Conservation (phyloP, 2,888 invertebrate genomes). For the Theretra japonica region DNA sequence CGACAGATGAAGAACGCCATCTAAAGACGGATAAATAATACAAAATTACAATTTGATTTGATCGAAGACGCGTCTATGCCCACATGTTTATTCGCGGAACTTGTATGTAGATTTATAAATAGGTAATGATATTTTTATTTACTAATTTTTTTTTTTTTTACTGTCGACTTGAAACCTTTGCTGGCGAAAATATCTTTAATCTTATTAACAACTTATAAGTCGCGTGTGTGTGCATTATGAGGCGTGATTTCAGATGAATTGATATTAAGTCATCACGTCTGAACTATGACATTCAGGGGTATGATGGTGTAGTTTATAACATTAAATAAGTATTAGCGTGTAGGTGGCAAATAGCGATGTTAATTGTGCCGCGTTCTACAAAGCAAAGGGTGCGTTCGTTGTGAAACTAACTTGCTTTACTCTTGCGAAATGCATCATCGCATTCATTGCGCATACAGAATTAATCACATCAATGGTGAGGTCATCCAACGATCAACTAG, state of each 20-base stretch:
- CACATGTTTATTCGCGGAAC: too few relatives aligned
- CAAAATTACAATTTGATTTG: too few relatives aligned
- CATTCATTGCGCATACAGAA: slow-evolving; percentile 36
- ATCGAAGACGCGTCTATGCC: too few relatives aligned
- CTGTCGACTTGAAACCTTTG: too few relatives aligned
- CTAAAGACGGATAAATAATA: too few relatives aligned
- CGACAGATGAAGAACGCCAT: too few relatives aligned
- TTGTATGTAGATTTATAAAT: too few relatives aligned
- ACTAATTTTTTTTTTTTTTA: too few relatives aligned
- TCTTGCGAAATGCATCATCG: slow-evolving; percentile 22
- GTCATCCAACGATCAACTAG: slow-evolving; percentile 36
- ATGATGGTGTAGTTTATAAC: not conserved
- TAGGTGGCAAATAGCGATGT: not conserved
- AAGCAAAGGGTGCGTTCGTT: slow-evolving; percentile 33
- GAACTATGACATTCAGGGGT: not conserved
- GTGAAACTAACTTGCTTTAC: slow-evolving; percentile 33
- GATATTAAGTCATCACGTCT: not conserved
- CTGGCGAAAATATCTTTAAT: not conserved
- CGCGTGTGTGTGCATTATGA: not conserved
- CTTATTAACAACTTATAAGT: not conserved
- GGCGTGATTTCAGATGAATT: not conserved
- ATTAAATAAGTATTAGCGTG: not conserved
- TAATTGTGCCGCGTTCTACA: slow-evolving; percentile 10
- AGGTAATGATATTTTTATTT: too few relatives aligned
- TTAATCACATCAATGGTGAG: slow-evolving; percentile 41